These are phyloP conservation scores for Drosophila pseudotalamancana DNA, from an alignment of 2,888 invertebrate genomes.

Conservation along the genomic window DNA sequence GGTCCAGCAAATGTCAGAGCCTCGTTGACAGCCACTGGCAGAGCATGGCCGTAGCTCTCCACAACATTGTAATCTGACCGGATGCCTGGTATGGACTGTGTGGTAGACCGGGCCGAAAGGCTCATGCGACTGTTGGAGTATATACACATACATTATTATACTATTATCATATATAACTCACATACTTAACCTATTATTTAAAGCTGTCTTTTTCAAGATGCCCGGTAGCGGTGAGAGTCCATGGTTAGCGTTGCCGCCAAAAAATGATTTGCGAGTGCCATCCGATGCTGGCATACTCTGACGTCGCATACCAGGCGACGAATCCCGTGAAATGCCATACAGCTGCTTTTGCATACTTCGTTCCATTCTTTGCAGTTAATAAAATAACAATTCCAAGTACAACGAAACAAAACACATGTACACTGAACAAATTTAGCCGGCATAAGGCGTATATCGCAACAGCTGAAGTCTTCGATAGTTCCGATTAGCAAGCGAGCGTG, in stretches of 20 bases:
- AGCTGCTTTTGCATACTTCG: conserved; percentile 73
- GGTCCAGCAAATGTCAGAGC: conserved; percentile 91
- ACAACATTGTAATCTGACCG: conserved; percentile 90
- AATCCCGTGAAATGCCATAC: conserved; percentile 66
- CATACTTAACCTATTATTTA: conserved; percentile 58
- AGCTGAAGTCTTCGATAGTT: background rate
- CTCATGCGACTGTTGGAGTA: conserved; percentile 84
- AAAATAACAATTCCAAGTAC: conserved; percentile 21
- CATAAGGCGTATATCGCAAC: conserved; percentile 4
- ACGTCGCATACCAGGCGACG: conserved; percentile 67
- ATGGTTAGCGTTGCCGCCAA: conserved; percentile 56
- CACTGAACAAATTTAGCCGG: conserved; percentile 45
- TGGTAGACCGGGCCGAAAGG: conserved; percentile 87
- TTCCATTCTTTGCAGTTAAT: conserved; percentile 31
- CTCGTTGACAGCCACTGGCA: conserved; percentile 95
- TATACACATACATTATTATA: background rate
- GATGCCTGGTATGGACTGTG: conserved; percentile 90
- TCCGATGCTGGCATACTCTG: conserved; percentile 63
- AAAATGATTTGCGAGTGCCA: conserved; percentile 73
- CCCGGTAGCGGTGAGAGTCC: conserved; percentile 31
- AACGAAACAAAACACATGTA: conserved; percentile 52
- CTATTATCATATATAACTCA: background rate
- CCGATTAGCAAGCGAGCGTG: background rate
- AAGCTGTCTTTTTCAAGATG: conserved; percentile 68
- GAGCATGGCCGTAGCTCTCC: conserved; percentile 91